phyloP scores from a whole-genome alignment of 2,797 vertebrate genomes.

The Cyprinella venusta region DNA sequence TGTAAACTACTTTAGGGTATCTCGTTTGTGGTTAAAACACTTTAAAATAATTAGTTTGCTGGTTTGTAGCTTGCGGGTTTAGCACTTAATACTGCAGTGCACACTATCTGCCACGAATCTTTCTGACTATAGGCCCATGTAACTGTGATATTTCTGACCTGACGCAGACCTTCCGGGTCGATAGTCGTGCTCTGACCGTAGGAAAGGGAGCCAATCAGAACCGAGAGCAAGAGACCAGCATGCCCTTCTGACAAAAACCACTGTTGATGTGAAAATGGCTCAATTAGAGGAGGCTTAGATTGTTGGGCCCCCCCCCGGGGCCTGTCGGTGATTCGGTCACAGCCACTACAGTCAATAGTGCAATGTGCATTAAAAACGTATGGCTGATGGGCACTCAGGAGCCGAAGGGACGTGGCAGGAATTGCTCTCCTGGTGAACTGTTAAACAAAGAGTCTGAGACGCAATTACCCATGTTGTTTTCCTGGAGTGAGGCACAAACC shows the following conservation, averaged over 20 bases:
- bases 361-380: slow-evolving; percentile 75
- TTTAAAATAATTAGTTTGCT: neutral
- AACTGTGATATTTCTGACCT: slow-evolving; percentile 54
- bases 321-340: slow-evolving; percentile 62
- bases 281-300: slow-evolving; percentile 78
- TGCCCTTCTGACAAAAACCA: slow-evolving; percentile 73
- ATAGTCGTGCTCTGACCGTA: slow-evolving; percentile 55
- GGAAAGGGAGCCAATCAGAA: slow-evolving; percentile 62
- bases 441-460: slow-evolving; percentile 79
- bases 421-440: slow-evolving; percentile 78
- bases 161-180: slow-evolving; percentile 65
- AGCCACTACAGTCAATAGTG: slow-evolving; percentile 73
- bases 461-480: slow-evolving; percentile 76
- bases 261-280: slow-evolving; percentile 78
- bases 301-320: slow-evolving; percentile 71
- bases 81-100: slow-evolving; percentile 34
- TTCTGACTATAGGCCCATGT: neutral
- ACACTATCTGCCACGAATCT: slow-evolving; percentile 29
- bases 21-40: neutral
- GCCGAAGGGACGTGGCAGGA: slow-evolving; percentile 70
- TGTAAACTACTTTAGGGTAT: neutral
- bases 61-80: neutral
- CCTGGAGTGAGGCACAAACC: slow-evolving; percentile 73
- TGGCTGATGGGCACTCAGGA: slow-evolving; percentile 73
- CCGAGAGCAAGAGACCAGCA: slow-evolving; percentile 61